Evolutionary conservation across 2,797 vertebrate species (phyloP).

Genomic region (Arrhamphus sclerolepis): DNA sequence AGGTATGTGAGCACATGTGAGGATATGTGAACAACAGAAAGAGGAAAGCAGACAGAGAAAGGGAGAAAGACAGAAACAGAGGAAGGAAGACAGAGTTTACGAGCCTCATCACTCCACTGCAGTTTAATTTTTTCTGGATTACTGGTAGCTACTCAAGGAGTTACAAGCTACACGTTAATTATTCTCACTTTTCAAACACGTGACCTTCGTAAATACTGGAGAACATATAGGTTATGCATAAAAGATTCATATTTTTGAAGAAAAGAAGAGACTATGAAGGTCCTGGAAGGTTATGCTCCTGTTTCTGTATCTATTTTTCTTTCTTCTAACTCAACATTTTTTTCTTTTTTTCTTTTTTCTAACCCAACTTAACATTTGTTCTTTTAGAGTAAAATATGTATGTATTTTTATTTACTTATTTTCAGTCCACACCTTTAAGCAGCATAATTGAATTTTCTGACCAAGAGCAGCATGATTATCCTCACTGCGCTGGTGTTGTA

Average conservation of each 20-base stretch:
- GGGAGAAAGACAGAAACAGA: conserved; percentile 36
- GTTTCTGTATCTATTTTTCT: neutral
- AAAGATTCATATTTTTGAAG: conserved; percentile 40
- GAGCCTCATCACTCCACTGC: conserved; percentile 80
- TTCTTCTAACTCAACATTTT: neutral
- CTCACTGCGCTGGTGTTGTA: neutral
- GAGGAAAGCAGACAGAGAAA: conserved; percentile 37
- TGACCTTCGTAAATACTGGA: conserved; percentile 50
- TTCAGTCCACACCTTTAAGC: too few species aligned
- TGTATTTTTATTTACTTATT: too few species aligned
- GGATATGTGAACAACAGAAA: conserved; percentile 71
- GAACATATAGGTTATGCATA: conserved; percentile 57
- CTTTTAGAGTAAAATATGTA: too few species aligned
- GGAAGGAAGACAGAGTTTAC: conserved; percentile 55
- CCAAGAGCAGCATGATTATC: neutral
- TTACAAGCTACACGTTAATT: conserved; percentile 46
- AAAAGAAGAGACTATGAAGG: conserved; percentile 68
- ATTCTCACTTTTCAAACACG: conserved; percentile 33
- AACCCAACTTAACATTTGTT: too few species aligned
- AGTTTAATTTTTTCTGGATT: conserved; percentile 72
- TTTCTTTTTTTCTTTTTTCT: neutral
- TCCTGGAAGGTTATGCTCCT: conserved; percentile 59
- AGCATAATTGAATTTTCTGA: neutral
- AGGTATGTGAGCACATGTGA: conserved; percentile 77
- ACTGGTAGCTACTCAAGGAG: conserved; percentile 58